phyloP scores from a whole-genome alignment of 2,888 invertebrate species.

The Hypena proboscidalis region DNA sequence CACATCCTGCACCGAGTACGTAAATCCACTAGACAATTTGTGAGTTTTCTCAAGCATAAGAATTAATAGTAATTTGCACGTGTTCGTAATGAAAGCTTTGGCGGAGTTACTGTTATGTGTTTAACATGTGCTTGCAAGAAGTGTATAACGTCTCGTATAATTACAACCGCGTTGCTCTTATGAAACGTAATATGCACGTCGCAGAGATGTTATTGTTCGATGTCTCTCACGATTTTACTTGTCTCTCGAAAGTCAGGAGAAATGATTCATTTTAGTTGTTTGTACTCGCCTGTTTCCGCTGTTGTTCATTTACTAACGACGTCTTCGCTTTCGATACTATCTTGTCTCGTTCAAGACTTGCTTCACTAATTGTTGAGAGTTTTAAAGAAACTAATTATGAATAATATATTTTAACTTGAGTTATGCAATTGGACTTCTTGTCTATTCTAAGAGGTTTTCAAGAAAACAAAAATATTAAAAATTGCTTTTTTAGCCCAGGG shows the following conservation, averaged over 20 bases:
- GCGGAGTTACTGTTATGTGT: conserved; percentile 24
- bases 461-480: no score
- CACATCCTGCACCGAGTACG: neutral
- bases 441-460: neutral
- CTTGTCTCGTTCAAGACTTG: conserved; percentile 6
- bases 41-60: neutral
- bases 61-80: neutral
- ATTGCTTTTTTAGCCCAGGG: no score
- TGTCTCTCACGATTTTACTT: conserved; percentile 78
- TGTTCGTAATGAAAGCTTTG: conserved; percentile 6
- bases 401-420: no score
- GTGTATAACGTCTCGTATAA: conserved; percentile 32
- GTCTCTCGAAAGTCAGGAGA: conserved; percentile 71
- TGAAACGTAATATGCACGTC: conserved; percentile 42
- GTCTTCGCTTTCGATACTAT: conserved; percentile 40
- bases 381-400: no score
- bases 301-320: conserved; percentile 43
- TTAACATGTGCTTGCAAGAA: conserved; percentile 36
- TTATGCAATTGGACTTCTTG: neutral
- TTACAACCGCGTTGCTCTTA: conserved; percentile 34
- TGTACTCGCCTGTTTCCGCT: conserved; percentile 48
- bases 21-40: neutral
- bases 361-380: neutral
- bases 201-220: conserved; percentile 61
- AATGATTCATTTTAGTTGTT: conserved; percentile 63